Base-by-base conservation (phyloP, 2,797 vertebrate genomes). In the Crenuchus spilurus region DNA sequence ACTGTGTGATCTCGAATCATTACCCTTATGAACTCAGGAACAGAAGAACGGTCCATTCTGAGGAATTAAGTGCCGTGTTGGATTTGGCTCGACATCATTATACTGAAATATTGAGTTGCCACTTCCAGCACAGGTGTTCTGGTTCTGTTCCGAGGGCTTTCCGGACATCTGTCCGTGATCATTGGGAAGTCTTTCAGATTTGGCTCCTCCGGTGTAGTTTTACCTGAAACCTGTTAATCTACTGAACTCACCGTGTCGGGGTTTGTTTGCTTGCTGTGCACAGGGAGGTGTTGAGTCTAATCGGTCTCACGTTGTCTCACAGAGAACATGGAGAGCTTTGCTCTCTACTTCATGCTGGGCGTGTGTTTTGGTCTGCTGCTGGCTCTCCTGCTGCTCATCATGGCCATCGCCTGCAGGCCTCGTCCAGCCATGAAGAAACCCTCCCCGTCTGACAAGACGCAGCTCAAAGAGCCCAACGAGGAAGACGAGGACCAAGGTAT, bases 281-380 rank as follows among this genome's bases (percentile, higher is more conserved):
- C 4, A 37, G 35, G 10, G 4, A 37, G 35, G 10, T 10, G 35
- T 37, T 37, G 35, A 37, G 35, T 4, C 4, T 24, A 7, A 48
- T 22, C 20, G 6, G 37, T 14, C 4, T 48, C n/a, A 14, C 0
- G 0, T 51, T 74, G 30, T 41, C 69, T 8, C 72, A 6, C 87
- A 98, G 97, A 95, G 74, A 95, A 98, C 55, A 94, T 95, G 0
- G 96, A 99, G 88, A 93, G 95, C 33, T 94, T 97, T 0, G 95
- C 96, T 2, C 92, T 99, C 67, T 97, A 94, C 88, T 99, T 98
- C 79, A 95, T 98, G 85, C 94, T 95, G 0, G 96, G 97, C 0
- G 95, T 98, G 70, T 98, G 96, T 75, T 85, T 95, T 0, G 97
- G 97, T 28, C 93, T 99, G 0, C 88, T 97, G 37, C 84, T 95